Evolutionary conservation across 2,113 vertebrate species (phyloP), one percentile per base, ranked within the genome.

Genomic region (Gasterosteus aculeatus): DNA sequence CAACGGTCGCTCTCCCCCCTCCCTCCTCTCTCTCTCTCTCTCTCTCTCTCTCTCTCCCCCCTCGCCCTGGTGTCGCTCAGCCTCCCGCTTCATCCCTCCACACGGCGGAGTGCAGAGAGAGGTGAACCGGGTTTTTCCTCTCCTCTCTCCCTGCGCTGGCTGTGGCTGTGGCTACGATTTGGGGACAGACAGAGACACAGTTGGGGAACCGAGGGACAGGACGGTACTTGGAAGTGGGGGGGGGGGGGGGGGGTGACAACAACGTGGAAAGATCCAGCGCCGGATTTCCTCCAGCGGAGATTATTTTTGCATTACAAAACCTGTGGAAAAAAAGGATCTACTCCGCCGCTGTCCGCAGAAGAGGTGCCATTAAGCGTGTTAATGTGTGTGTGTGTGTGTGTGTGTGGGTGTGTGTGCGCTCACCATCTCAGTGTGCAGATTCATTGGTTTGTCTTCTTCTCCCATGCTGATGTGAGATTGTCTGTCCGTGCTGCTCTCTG

Each of bases 301-400:
- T 67, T 85, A 82, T 91, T 85, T 83, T 83, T 47, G 51, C 90
- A 83, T 86, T 83, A 78, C 67, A 85, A 82, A 84, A 89, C 80
- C 85, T 85, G 90, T 83, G 89, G 87, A 53, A 69, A 72, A 82
- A 69, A 85, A 82, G 86, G 83, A 60, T 61, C 47, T 80, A 72
- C 77, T 62, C 66, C 33, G 61, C 74, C 62, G 84, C 82, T 78
- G 81, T 64, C 84, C 26, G 77, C 72, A 67, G 75, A 75, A 79
- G 85, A 93, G 91, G 85, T 94, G 92, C 87, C 92, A 65, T 72
- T 83, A 75, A 84, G 61, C 62, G 71, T 73, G 57, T 77, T 68
- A 56, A 39, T 68, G 1, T 61, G n/a, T 66, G 26, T n/a, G 15
- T 68, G 63, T 54, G 68, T 80, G 56, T 70, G 64, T 78, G 42